Base-by-base conservation (phyloP, 2,888 invertebrate species). In the Stenolophus ochropezus region DNA sequence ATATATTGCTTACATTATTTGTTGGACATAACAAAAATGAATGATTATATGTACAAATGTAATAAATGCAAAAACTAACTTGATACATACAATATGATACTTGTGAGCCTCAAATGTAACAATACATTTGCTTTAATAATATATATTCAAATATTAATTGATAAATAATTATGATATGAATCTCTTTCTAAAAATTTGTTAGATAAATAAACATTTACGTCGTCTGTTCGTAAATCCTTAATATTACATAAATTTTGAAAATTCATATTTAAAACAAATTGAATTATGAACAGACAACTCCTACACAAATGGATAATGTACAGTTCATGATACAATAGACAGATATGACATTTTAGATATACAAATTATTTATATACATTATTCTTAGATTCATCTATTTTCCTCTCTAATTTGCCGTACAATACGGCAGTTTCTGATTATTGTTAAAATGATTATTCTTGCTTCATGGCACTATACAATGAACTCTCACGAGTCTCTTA, bases 21-120 rank as follows among this genome's bases (percentile, higher is more conserved):
- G 51, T 75, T 47, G 21, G 65, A 81, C 42, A 74, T 81, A 81
- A 81, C 81, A 81, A 81, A 81, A 65, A 81, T 61, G 75, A 81
- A 81, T 58, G 81, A 74, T 49, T 58, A 65, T 81, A 81, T 81
- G 61, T 81, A 81, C 81, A 81, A 81, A 81, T 81, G 81, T 81
- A 74, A 75, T 81, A 81, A 81, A 81, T 81, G 81, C 81, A 75
- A 81, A 33, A 77, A 81, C 75, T 81, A 81, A 81, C 65, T 80
- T 80, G 69, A 73, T 73, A 79, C 71, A 79, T 79, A 77, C 23
- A 61, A 71, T 80, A 81, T 74, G 81, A 81, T 81, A 81, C 74
- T 76, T 81, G 81, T 75, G 81, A 75, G 81, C 74, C 49, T 81
- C 75, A 81, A 81, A 81, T 81, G 81, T 81, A 75, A 73, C 21